phyloP scores from a whole-genome alignment of 2,113 vertebrate genomes.

The Felis chaus region DNA sequence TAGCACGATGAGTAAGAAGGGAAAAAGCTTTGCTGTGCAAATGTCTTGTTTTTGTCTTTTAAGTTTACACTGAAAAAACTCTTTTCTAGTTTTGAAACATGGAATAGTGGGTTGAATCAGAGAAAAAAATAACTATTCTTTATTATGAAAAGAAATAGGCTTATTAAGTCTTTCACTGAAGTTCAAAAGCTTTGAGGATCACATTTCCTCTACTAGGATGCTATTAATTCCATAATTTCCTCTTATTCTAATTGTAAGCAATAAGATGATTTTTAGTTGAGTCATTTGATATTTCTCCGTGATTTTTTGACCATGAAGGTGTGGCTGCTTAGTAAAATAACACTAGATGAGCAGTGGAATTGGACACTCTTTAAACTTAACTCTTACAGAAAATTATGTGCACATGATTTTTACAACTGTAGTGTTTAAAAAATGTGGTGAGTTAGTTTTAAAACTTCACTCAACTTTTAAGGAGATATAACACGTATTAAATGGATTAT shows the following conservation, averaged over 20 bases:
- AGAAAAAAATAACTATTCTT: not conserved
- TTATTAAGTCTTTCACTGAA: conserved; percentile 4
- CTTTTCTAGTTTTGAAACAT: conserved; percentile 43
- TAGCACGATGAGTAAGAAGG: not conserved
- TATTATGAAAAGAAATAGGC: conserved; percentile 5
- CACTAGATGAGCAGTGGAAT: not conserved
- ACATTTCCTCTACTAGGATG: not conserved
- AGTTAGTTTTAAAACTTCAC: not conserved
- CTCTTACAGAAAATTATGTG: not conserved
- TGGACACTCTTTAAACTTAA: not conserved
- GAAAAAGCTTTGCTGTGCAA: not conserved
- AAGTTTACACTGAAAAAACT: not conserved
- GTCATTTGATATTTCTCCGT: not conserved
- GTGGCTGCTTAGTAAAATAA: conserved; percentile 2
- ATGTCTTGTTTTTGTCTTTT: not conserved
- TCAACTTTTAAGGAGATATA: not conserved
- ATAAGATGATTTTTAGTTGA: not conserved
- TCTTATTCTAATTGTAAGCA: not conserved
- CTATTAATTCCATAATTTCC: not conserved
- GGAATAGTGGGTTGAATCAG: not conserved
- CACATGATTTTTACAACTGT: not conserved
- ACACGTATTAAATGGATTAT: not conserved
- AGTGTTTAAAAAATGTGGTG: not conserved
- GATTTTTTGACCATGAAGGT: not conserved
- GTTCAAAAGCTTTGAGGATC: not conserved